Percentiles rank a stretch among this genome's conserved stretches.
phyloP scores from a whole-genome alignment of 2,113 vertebrate genomes.

The Daubentonia madagascariensis region DNA sequence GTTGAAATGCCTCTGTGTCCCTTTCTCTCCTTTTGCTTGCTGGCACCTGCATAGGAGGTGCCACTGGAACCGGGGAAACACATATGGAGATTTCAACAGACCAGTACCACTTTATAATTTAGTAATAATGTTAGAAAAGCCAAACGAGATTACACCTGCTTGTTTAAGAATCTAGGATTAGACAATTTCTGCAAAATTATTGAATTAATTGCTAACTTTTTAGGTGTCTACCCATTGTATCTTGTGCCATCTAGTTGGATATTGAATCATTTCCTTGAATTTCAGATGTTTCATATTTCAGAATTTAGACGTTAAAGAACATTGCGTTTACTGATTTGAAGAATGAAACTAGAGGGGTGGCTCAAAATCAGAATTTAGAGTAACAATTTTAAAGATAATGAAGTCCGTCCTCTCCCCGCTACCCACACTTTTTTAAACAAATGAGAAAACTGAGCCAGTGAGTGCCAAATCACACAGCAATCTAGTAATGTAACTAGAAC shows the following conservation, averaged over 20 bases:
- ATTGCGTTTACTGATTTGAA: neutral
- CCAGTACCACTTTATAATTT: neutral
- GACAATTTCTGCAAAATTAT: conserved; percentile 61
- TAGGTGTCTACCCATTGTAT: neutral
- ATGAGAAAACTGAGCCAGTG: conserved; percentile 9
- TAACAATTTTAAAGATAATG: neutral
- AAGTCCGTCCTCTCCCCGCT: too few relatives aligned
- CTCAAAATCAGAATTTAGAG: neutral
- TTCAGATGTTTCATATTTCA: neutral
- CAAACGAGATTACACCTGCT: conserved; percentile 45
- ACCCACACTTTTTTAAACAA: conserved; percentile 1
- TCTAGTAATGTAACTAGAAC: conserved; percentile 35
- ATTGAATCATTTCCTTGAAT: neutral
- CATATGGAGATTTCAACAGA: neutral
- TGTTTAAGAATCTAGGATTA: neutral
- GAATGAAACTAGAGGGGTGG: neutral
- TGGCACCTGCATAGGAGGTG: neutral
- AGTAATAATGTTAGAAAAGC: neutral
- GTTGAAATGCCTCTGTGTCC: neutral
- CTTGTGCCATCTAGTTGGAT: neutral
- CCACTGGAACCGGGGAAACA: neutral
- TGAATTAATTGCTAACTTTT: conserved; percentile 66
- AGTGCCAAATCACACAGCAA: neutral
- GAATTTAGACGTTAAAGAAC: conserved; percentile 11
- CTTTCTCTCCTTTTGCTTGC: neutral